These are phyloP conservation scores for Eupeodes luniger DNA, from an alignment of 2,888 invertebrate species.

Conservation along the genomic window DNA sequence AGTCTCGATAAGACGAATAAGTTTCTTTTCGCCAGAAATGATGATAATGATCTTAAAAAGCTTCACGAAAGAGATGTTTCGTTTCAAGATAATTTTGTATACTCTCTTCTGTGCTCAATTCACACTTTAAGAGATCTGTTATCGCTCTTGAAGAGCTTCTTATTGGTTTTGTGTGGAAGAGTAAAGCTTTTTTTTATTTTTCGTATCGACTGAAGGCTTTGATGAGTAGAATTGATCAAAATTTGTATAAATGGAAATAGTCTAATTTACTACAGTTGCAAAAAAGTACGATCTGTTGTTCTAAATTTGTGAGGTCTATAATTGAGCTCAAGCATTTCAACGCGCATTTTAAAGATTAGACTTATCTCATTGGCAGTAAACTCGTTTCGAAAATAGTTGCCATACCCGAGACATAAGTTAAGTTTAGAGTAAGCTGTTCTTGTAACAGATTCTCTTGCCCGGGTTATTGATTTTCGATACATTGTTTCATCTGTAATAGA, in stretches of 20 bases:
- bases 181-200: neutral
- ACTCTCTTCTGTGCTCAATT: slow-evolving; percentile 1
- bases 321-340: no score
- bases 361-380: no score
- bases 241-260: neutral
- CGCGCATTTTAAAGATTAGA: no score
- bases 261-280: neutral
- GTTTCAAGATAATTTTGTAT: neutral
- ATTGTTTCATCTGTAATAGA: no score
- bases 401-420: no score
- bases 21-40: neutral
- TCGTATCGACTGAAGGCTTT: neutral
- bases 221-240: neutral
- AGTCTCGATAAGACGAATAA: neutral
- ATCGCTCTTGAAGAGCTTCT: slow-evolving; percentile 9
- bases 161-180: neutral
- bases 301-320: no score
- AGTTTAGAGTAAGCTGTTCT: no score
- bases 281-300: no score
- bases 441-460: no score
- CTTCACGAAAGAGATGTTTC: slow-evolving; percentile 22
- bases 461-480: no score
- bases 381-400: no score
- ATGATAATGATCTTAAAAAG: slow-evolving; percentile 27
- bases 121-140: neutral